These are phyloP conservation scores for Antheraea mylitta DNA, from an alignment of 1,140 invertebrate genomes.

Conservation along the genomic window DNA sequence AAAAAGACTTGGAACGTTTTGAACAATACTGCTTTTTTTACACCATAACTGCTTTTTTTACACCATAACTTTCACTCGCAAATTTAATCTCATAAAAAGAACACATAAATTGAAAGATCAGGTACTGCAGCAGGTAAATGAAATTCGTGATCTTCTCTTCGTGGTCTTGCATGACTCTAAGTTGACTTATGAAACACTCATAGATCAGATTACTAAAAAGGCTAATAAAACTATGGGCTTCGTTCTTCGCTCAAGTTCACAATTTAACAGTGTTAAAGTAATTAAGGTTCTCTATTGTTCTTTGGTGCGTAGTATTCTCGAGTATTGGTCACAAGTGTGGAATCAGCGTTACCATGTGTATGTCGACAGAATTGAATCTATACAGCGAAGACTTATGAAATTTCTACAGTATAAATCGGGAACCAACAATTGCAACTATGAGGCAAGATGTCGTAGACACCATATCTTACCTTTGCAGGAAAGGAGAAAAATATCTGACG, in stretches of 20 bases:
- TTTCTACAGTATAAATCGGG: constrained; percentile 16
- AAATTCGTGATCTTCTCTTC: constrained; percentile 11
- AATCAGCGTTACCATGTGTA: constrained; percentile 9
- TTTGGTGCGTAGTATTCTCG: constrained; percentile 11
- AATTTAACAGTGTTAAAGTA: constrained; percentile 12
- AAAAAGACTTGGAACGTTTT: constrained; percentile 18
- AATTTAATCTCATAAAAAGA: neutral
- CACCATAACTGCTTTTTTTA: too few relatives aligned
- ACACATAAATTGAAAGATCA: neutral
- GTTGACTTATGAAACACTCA: constrained; percentile 10
- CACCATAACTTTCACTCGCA: constrained; percentile 20
- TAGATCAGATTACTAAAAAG: constrained; percentile 9
- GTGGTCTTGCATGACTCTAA: constrained; percentile 11
- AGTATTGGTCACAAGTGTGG: constrained; percentile 13
- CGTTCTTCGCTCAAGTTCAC: neutral
- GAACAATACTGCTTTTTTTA: constrained; percentile 29
- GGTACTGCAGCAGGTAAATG: neutral
- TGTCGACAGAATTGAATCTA: constrained; percentile 12
- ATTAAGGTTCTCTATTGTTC: constrained; percentile 11
- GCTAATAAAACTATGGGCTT: constrained; percentile 12
- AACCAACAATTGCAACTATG: constrained; percentile 13
- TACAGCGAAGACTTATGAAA: constrained; percentile 21
- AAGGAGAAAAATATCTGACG: constrained; percentile 21
- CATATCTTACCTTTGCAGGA: constrained; percentile 19
- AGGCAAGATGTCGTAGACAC: constrained; percentile 17